phyloP scores from a whole-genome alignment of 2,888 invertebrate species.

The Tinea semifulvella region DNA sequence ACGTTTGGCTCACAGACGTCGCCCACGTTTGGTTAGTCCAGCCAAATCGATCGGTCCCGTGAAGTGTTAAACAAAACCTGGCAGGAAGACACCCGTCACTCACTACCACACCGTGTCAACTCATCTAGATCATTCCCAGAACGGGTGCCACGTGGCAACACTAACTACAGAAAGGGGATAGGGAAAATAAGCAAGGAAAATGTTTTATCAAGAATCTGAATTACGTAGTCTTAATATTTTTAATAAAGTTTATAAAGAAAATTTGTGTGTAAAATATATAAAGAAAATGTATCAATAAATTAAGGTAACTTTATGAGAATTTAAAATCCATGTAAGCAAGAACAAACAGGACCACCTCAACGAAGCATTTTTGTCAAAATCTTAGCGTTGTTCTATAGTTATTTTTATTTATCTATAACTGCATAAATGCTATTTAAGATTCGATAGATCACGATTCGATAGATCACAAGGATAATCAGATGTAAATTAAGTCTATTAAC shows the following conservation, averaged over 20 bases:
- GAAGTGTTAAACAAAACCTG: slow-evolving; percentile 30
- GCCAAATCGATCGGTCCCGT: slow-evolving; percentile 38
- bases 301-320: no score
- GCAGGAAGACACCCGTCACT: slow-evolving; percentile 56
- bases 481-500: no score
- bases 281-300: slow-evolving; percentile 1
- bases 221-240: no score
- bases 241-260: no score
- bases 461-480: no score
- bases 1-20: slow-evolving; percentile 34
- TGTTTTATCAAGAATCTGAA: no score
- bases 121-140: slow-evolving; percentile 37
- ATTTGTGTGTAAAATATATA: no score
- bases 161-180: background rate
- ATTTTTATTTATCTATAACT: no score
- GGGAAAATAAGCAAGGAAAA: background rate
- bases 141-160: slow-evolving; percentile 33
- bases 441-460: no score
- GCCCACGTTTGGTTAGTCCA: slow-evolving; percentile 31
- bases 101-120: slow-evolving; percentile 27
- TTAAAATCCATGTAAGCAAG: background rate
- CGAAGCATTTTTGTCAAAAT: slow-evolving; percentile 33
- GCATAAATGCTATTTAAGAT: no score
- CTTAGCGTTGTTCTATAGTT: slow-evolving; percentile 44
- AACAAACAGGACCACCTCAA: slow-evolving; percentile 56